Evolutionary conservation across 1,140 invertebrate species (phyloP), one percentile per base, ranked within the genome.

Genomic region (Bombus picipes): DNA sequence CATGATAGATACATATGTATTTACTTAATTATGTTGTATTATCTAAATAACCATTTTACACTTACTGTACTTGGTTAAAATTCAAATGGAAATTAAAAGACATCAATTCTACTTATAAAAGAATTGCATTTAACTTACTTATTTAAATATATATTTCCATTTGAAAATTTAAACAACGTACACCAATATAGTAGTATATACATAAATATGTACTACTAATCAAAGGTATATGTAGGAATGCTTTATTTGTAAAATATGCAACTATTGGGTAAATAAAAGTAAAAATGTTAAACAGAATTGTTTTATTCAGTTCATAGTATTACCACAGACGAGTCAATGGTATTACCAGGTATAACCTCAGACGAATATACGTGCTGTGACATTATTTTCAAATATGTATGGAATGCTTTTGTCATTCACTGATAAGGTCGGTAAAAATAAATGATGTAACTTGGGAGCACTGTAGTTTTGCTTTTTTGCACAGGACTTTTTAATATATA

Each of bases 231-330:
- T 72, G 53, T 47, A 84, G 43, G 72, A 81, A 85, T 88, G 90
- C 85, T 91, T 91, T 91, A 88, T 91, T 92, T 92, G 91, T 92
- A 92, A 89, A 73, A 90, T 92, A 91, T 82, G 86, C 81, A 86
- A 78, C 75, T 91, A 89, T 90, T 91, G 89, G 65, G 90, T 91
- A 92, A 91, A 89, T 92, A 92, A 91, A 90, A 88, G 83, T 92
- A 85, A 89, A 91, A 91, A 74, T 88, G 74, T 85, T 89, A 91
- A 86, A 81, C 12, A 80, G 72, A 80, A 22, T 72, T n/a, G 41
- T 77, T 73, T 47, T n/a, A 43, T 43, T 72, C 28, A 12, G 34
- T 25, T 59, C 22, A 9, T 65, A 57, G 1, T 25, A 6, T 53
- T 53, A 53, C 18, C 18, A 53, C 47, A 53, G 47, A 22, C 47